Evolutionary conservation across 1,140 invertebrate species (phyloP).

Genomic region (Penaeus vannamei): DNA sequence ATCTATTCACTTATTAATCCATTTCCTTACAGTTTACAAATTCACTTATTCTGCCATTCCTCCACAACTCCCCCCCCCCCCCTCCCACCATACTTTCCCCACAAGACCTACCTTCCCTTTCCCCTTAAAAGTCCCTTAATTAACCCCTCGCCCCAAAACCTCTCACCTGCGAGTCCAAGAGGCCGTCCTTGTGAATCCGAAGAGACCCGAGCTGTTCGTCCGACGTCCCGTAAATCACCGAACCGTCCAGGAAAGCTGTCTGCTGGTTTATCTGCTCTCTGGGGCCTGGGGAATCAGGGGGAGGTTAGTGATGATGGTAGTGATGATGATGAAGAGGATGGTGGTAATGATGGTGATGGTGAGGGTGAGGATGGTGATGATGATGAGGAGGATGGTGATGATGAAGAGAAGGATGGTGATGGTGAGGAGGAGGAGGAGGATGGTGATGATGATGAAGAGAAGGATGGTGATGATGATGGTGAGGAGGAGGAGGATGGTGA

Average conservation of each 20-base stretch:
- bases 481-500: not conserved
- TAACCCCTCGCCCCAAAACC: not conserved
- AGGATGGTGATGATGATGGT: too few relatives aligned
- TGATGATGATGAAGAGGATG: not conserved
- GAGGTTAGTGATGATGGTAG: not conserved
- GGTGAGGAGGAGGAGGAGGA: not conserved
- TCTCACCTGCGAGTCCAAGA: slow-evolving; percentile 72
- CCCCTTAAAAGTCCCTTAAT: too few relatives aligned
- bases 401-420: too few relatives aligned
- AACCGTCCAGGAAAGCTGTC: slow-evolving; percentile 82
- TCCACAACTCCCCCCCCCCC: too few relatives aligned
- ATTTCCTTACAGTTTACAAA: too few relatives aligned
- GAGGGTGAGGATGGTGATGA: not conserved
- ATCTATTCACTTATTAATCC: too few relatives aligned
- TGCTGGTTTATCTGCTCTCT: slow-evolving; percentile 87
- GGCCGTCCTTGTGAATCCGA: slow-evolving; percentile 73
- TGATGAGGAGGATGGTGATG: too few relatives aligned
- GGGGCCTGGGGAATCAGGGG: slow-evolving; percentile 71
- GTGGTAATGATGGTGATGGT: not conserved
- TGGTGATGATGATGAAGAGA: not conserved
- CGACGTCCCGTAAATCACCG: slow-evolving; percentile 83
- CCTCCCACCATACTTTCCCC: too few relatives aligned
- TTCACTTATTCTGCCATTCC: too few relatives aligned
- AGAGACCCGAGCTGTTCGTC: slow-evolving; percentile 77
- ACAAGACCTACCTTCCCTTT: too few relatives aligned